Conservation (phyloP, 2,888 invertebrate species). For the Philereme vetulata region DNA sequence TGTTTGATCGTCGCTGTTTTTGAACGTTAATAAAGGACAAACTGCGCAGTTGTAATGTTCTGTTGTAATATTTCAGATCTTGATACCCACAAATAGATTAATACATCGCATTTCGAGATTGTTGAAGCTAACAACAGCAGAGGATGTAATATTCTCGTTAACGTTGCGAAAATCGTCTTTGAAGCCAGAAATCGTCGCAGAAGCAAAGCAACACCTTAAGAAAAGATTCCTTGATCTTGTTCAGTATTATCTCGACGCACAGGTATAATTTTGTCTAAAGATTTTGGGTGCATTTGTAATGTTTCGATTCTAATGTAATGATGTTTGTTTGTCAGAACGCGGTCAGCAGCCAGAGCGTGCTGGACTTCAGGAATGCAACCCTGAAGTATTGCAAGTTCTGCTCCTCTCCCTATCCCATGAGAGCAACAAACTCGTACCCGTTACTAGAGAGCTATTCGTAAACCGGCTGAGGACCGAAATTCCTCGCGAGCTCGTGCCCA, state of each 20-base stretch:
- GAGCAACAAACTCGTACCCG: slow-evolving; percentile 86
- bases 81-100: slow-evolving; percentile 91
- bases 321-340: slow-evolving; percentile 72
- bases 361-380: slow-evolving; percentile 94
- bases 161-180: slow-evolving; percentile 91
- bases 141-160: slow-evolving; percentile 95
- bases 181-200: slow-evolving; percentile 88
- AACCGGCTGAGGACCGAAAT: slow-evolving; percentile 93
- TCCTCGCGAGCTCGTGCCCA: slow-evolving; percentile 93
- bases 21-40: background rate
- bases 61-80: slow-evolving; percentile 82
- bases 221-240: slow-evolving; percentile 93
- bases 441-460: slow-evolving; percentile 91
- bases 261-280: slow-evolving; percentile 69
- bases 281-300: slow-evolving; percentile 1
- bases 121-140: slow-evolving; percentile 92
- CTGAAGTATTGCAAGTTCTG: slow-evolving; percentile 94
- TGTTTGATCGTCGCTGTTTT: too few species aligned
- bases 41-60: background rate
- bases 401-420: slow-evolving; percentile 86
- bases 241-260: slow-evolving; percentile 93
- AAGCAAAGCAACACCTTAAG: slow-evolving; percentile 91
- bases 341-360: slow-evolving; percentile 89
- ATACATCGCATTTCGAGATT: slow-evolving; percentile 93
- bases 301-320: slow-evolving; percentile 10